Percentiles rank a stretch among this genome's conserved stretches.
These are phyloP conservation scores for Larimichthys crocea DNA, from an alignment of 2,113 vertebrate species.

Conservation along the genomic window DNA sequence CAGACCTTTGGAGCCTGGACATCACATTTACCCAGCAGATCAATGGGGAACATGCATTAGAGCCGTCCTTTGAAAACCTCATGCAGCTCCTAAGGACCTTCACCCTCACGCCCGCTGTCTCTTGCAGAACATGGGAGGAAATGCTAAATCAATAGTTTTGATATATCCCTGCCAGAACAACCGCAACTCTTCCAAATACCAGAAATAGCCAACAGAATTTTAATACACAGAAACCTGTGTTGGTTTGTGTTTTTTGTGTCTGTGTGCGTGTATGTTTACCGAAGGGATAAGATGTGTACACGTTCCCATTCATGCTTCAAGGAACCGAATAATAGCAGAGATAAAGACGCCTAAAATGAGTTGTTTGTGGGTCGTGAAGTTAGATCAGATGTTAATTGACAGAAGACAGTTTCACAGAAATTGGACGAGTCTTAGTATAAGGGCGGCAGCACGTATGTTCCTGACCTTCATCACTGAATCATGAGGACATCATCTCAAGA, in stretches of 20 bases:
- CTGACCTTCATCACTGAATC: constrained; percentile 48
- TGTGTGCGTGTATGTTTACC: constrained; percentile 20
- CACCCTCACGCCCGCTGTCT: constrained; percentile 60
- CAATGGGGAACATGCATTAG: constrained; percentile 81
- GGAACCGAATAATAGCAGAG: background rate
- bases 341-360: constrained; percentile 5
- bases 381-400: constrained; percentile 35
- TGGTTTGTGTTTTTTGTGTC: background rate
- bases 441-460: background rate
- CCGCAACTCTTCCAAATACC: constrained; percentile 80
- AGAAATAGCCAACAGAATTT: constrained; percentile 78
- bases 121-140: constrained; percentile 74
- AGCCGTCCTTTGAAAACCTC: constrained; percentile 78
- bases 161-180: constrained; percentile 77
- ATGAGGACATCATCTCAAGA: constrained; percentile 50
- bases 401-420: constrained; percentile 26
- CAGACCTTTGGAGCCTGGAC: constrained; percentile 76
- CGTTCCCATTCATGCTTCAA: background rate
- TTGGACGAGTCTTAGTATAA: background rate
- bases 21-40: constrained; percentile 76
- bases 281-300: constrained; percentile 18
- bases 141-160: constrained; percentile 85
- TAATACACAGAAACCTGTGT: constrained; percentile 58
- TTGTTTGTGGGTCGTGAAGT: background rate
- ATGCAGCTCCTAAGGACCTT: constrained; percentile 70